Evolutionary conservation across 2,797 vertebrate species (phyloP), one percentile per base, ranked within the genome.

Genomic region (Schizothorax lantsangensis): DNA sequence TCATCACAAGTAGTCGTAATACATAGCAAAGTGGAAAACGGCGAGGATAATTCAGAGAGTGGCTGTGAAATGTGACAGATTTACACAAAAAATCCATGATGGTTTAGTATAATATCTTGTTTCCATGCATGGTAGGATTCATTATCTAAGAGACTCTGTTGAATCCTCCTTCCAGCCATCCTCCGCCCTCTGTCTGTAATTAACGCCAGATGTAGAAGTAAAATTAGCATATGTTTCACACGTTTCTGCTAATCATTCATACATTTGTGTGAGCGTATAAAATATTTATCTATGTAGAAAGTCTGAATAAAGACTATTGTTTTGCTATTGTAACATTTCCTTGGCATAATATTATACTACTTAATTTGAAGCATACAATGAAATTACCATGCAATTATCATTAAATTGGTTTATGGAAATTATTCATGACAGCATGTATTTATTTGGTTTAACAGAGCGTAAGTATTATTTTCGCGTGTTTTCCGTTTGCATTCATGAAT

Each of bases 221-320:
- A 93, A 93, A 95, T 95, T 94, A 92, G 94, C 95, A 95, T 95
- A 94, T 94, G 95, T 93, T 94, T 94, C 92, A 90, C 94, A 94
- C 91, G 92, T 94, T 92, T 92, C 89, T 91, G 92, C 91, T 94
- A 94, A 95, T 92, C 92, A 89, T 92, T 92, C 92, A 94, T 93
- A 94, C 92, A 94, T 94, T 92, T 93, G 88, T 92, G 92, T 91
- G 94, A 94, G 93, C 91, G 92, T 92, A 93, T 93, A 88, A 91
- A 93, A 93, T 91, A 94, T 94, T 90, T 89, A 91, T 91, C 77
- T 62, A 57, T 90, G 84, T 90, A 90, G 88, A 92, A 84, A 89
- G 57, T 71, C 59, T 71, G 49, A 59, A 78, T 87, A 82, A 79
- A 74, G 71, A 84, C 87, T 78, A 85, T 86, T 84, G 77, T 88